Evolutionary conservation across 2,797 vertebrate genomes (phyloP).

Genomic region (Lateolabrax maculatus): DNA sequence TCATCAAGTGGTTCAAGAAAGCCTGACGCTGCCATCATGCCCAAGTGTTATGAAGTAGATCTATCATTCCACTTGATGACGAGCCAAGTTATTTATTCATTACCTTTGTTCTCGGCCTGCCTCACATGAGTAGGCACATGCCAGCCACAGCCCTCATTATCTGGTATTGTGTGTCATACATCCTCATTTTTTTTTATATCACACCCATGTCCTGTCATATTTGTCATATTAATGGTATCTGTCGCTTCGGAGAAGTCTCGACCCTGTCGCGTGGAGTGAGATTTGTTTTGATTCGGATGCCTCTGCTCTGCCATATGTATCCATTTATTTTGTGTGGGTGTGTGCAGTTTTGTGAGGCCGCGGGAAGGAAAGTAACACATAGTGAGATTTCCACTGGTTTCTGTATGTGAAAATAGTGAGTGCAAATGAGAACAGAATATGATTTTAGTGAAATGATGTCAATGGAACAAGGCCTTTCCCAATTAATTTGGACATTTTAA

Average conservation of each 20-base stretch:
- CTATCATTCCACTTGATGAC: constrained; percentile 76
- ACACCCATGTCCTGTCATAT: constrained; percentile 47
- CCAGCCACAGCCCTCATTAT: constrained; percentile 64
- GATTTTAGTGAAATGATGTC: constrained; percentile 60
- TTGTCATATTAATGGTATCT: constrained; percentile 63
- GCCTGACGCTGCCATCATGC: constrained; percentile 52
- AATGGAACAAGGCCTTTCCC: constrained; percentile 15
- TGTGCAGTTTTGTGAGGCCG: constrained; percentile 4
- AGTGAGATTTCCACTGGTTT: constrained; percentile 51
- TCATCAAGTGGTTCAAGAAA: constrained; percentile 70
- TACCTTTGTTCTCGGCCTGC: constrained; percentile 65
- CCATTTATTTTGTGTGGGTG: constrained; percentile 53
- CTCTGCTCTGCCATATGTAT: constrained; percentile 48
- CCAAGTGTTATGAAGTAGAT: constrained; percentile 64
- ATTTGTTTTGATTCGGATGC: constrained; percentile 66
- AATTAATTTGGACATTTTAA: constrained; percentile 58
- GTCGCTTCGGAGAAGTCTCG: constrained; percentile 46
- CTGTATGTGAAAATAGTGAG: constrained; percentile 63
- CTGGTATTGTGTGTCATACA: constrained; percentile 35
- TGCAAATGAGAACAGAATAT: too few relatives aligned
- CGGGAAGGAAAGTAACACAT: constrained; percentile 20
- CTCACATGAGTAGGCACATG: constrained; percentile 61
- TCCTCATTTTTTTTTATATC: constrained; percentile 14
- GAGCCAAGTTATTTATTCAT: constrained; percentile 77
- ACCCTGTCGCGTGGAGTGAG: constrained; percentile 51